Percentiles rank a stretch among this genome's conserved stretches.
Conservation (phyloP, 2,888 invertebrate genomes). For the Rutpela maculata region DNA sequence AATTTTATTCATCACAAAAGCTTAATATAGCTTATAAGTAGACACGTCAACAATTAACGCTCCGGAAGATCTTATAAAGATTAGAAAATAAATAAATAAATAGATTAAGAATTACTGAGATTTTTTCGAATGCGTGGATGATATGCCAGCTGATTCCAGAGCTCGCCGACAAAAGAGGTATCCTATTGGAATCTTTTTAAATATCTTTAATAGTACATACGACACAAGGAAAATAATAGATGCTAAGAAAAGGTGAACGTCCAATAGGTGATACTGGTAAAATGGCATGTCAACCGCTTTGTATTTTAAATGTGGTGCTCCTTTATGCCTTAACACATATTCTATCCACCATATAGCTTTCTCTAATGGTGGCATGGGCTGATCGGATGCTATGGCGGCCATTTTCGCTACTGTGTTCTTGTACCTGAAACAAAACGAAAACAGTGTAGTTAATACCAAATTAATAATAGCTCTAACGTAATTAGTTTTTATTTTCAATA, state of each 20-base stretch:
- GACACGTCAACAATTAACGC: no score
- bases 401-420: constrained; percentile 53
- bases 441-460: no score
- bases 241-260: constrained; percentile 47
- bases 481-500: no score
- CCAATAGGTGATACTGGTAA: constrained; percentile 61
- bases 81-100: not conserved
- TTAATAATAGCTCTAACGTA: no score
- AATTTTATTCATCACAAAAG: no score
- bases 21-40: no score
- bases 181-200: not conserved
- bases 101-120: not conserved
- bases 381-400: constrained; percentile 56
- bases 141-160: not conserved
- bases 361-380: constrained; percentile 60
- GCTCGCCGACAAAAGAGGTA: not conserved
- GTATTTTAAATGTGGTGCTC: constrained; percentile 61
- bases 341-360: constrained; percentile 65
- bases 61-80: not conserved
- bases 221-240: not conserved
- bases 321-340: constrained; percentile 63
- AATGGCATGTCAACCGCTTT: constrained; percentile 57
- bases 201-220: not conserved
- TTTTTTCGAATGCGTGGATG: not conserved
- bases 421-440: constrained; percentile 52